These are phyloP conservation scores for Tetranychus urticae DNA, from an alignment of 1,140 invertebrate species.

Conservation along the genomic window DNA sequence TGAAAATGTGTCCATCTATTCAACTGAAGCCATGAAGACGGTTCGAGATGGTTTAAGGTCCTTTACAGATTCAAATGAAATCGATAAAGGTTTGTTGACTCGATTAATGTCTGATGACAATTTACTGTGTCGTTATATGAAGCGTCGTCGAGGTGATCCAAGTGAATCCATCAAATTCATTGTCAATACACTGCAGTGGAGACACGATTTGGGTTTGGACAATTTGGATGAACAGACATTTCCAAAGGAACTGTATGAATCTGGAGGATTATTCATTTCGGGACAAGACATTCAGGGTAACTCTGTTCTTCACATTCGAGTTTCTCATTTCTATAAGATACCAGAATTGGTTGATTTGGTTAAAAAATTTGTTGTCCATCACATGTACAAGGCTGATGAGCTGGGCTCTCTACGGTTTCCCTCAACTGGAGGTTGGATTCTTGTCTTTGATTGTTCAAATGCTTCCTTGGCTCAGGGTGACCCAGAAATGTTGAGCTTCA, in stretches of 20 bases:
- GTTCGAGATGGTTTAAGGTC: no score
- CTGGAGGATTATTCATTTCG: background rate
- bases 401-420: background rate
- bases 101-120: background rate
- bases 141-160: background rate
- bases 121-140: background rate
- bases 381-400: background rate
- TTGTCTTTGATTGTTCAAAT: background rate
- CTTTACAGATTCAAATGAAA: no score
- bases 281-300: background rate
- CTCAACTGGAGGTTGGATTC: background rate
- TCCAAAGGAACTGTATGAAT: background rate
- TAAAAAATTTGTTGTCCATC: background rate
- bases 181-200: background rate
- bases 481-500: background rate
- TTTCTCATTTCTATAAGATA: background rate
- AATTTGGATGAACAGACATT: background rate
- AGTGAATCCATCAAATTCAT: background rate
- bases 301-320: background rate
- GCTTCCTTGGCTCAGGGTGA: background rate
- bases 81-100: no score
- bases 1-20: no score
- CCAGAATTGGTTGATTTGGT: background rate
- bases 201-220: background rate
- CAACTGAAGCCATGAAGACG: no score